Evolutionary conservation across 2,888 invertebrate species (phyloP), one percentile per base, ranked within the genome.

Genomic region (Tachina fera): DNA sequence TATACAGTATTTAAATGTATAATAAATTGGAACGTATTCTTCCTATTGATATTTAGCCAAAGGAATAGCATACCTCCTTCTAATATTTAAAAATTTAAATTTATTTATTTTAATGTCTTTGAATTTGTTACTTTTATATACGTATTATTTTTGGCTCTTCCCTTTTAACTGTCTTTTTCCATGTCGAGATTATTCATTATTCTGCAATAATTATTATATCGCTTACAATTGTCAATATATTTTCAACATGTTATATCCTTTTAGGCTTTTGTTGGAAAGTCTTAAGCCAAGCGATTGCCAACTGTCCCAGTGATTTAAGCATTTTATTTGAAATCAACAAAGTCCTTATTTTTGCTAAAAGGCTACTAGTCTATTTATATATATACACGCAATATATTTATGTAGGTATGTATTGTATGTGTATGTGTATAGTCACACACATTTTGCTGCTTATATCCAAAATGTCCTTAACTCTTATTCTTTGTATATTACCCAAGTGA

Each of bases 281-380:
- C 72, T 61, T 72, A 41, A 72, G 61, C 41, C 68, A 68, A 58
- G 11, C 58, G 70, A 75, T 79, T 58, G 70, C 51, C 70, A 79
- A 70, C 75, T 71, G 84, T 79, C 79, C 49, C 45, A 49, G 39
- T 65, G 65, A 70, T 58, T 83, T 75, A 79, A 51, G 56, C 56
- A 74, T 45, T 47, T 61, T 75, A 47, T 72, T 39, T 5, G 49
- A 56, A 58, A 60, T 41, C 22, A 6, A 60, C 22, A 75, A n/a
- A n/a, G 5, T 1, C 49, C 43, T 60, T 63, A 41, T 53, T 10
- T 67, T 45, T 68, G 16, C 10, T 72, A 19, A 31, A 63, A 19
- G 47, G 47, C 39, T 49, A 9, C 3, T 13, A 9, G 2, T 11
- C 0, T 31, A 31, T 11, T 0, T 31, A 31, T 31, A 2, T 19